Percentiles rank a stretch among this genome's conserved stretches.
These are phyloP conservation scores for Porphyrio hochstetteri DNA, from an alignment of 2,113 vertebrate species.

Conservation along the genomic window DNA sequence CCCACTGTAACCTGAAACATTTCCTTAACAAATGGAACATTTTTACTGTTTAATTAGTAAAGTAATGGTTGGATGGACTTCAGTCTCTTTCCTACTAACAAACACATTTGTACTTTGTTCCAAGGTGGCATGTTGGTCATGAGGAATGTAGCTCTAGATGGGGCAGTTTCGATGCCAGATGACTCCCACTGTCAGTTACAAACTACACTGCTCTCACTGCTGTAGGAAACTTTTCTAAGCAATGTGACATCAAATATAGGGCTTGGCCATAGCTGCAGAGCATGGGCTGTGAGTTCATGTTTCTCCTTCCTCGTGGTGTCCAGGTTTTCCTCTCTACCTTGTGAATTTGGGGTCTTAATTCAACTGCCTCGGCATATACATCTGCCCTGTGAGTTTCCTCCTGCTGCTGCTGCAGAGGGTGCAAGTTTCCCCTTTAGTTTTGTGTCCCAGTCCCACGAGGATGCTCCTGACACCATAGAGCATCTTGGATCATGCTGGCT, in stretches of 20 bases:
- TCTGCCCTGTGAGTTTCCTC: not conserved
- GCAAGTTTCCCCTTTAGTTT: not conserved
- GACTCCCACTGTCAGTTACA: not conserved
- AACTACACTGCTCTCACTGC: not conserved
- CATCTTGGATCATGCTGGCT: not conserved
- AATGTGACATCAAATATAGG: accelerated
- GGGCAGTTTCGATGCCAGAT: not conserved
- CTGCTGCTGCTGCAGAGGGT: not conserved
- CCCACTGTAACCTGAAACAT: slow-evolving; percentile 20
- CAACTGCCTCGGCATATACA: accelerated
- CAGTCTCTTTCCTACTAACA: not conserved
- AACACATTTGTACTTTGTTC: slow-evolving; percentile 15
- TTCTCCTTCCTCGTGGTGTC: not conserved
- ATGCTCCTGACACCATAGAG: not conserved
- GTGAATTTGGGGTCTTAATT: not conserved
- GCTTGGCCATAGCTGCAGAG: not conserved
- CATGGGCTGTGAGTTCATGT: not conserved
- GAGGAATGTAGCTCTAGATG: slow-evolving; percentile 19
- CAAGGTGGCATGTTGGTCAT: not conserved
- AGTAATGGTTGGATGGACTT: slow-evolving; percentile 51
- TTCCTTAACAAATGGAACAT: slow-evolving; percentile 34
- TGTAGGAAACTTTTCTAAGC: not conserved
- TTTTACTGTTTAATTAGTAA: slow-evolving; percentile 53
- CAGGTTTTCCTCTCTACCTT: not conserved
- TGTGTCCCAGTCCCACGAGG: accelerated